Conservation (phyloP, 2,797 vertebrate species). For the Sciurus vulgaris region DNA sequence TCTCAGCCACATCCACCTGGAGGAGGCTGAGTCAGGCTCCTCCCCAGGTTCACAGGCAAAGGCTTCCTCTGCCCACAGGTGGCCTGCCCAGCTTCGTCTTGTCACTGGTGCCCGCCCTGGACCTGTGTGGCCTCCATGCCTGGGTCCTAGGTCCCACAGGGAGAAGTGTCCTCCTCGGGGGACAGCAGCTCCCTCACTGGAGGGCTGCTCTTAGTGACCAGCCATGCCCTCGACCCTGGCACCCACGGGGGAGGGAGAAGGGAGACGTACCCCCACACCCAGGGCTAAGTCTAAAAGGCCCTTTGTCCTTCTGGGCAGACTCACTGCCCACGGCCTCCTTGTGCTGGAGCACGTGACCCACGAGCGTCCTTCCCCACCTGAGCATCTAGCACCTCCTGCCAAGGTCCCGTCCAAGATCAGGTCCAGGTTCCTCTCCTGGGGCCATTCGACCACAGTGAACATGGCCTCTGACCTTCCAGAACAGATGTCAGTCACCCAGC, state of each 20-base stretch:
- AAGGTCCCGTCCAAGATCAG: not conserved
- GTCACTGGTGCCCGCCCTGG: no score
- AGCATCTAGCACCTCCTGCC: not conserved
- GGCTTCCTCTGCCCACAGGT: not conserved
- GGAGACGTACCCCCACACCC: not conserved
- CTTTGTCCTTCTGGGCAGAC: not conserved
- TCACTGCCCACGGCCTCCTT: accelerated
- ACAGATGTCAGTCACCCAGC: no score
- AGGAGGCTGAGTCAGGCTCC: no score
- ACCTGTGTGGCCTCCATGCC: not conserved
- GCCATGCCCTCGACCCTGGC: no score
- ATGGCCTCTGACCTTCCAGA: not conserved
- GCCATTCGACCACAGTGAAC: accelerated
- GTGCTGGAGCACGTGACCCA: accelerated
- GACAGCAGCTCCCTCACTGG: not conserved
- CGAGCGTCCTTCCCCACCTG: accelerated
- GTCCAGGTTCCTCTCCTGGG: not conserved
- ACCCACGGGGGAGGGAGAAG: no score
- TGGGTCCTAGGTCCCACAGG: not conserved
- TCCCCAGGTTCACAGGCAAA: not conserved
- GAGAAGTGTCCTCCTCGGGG: not conserved
- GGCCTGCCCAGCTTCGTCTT: not conserved
- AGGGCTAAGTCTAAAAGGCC: not conserved
- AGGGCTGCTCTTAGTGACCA: no score
- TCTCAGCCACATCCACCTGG: no score